Conservation (phyloP, 2,113 vertebrate species). For the Indicator indicator region DNA sequence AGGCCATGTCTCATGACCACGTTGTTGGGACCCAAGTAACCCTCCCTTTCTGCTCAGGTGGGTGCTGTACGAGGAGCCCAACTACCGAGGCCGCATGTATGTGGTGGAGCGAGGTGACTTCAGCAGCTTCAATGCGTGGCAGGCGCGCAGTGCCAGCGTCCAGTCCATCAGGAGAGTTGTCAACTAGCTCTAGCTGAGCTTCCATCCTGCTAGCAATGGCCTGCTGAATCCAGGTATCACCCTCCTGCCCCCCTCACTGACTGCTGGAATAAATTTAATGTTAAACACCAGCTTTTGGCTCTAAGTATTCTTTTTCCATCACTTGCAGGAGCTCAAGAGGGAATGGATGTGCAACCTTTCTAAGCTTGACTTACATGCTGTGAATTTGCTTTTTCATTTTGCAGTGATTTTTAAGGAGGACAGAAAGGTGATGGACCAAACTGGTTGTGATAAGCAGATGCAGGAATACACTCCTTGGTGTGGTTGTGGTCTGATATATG, state of each 20-base stretch:
- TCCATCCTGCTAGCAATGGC: not conserved
- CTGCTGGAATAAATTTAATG: conserved; percentile 76
- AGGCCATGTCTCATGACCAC: rapidly evolving
- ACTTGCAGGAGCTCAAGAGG: not conserved
- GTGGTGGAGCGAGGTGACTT: conserved; percentile 89
- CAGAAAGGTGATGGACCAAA: not conserved
- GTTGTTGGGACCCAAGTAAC: not conserved
- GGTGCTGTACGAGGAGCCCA: conserved; percentile 95
- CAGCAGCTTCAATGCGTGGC: conserved; percentile 85
- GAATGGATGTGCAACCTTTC: not conserved
- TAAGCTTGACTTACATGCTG: rapidly evolving
- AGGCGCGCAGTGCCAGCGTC: conserved; percentile 84
- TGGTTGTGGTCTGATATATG: not conserved
- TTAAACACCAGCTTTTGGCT: not conserved
- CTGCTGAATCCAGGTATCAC: not conserved
- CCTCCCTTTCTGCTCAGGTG: conserved; percentile 76
- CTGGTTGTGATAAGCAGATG: not conserved
- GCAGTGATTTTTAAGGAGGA: not conserved
- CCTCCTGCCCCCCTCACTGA: not conserved
- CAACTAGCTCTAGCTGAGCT: conserved; percentile 87
- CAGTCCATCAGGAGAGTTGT: conserved; percentile 89
- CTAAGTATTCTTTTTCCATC: not conserved
- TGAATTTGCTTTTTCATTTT: not conserved
- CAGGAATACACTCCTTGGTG: rapidly evolving
- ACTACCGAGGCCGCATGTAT: conserved; percentile 91